A percentile compares a stretch with the other conserved stretches of the same genome.
phyloP scores from a whole-genome alignment of 1,140 invertebrate genomes.

The Temnothorax curvispinosus region DNA sequence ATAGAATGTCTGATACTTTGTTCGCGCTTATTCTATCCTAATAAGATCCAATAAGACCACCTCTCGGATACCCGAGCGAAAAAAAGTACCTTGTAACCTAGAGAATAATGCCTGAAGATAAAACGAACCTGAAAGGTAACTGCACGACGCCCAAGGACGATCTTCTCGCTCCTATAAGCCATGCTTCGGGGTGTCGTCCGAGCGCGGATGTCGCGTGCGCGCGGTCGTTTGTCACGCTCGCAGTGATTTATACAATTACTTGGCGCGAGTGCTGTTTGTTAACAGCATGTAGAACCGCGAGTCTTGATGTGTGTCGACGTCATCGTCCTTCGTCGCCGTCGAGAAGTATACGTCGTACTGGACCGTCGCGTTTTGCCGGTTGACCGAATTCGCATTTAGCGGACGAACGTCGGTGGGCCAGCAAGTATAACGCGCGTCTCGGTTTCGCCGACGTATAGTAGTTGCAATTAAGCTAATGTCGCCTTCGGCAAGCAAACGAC shows the following conservation, averaged over 20 bases:
- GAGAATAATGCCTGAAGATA: constrained; percentile 23
- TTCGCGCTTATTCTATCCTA: not conserved
- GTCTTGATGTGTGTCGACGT: constrained; percentile 16
- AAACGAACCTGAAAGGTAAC: not conserved
- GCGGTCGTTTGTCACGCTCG: constrained; percentile 65
- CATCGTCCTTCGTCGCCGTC: constrained; percentile 14
- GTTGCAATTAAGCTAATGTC: constrained; percentile 72
- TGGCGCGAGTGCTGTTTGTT: constrained; percentile 67
- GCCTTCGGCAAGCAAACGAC: constrained; percentile 55
- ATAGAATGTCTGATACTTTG: not conserved
- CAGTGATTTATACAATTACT: constrained; percentile 73
- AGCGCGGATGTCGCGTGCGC: constrained; percentile 27
- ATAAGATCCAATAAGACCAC: not conserved
- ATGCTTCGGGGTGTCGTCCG: constrained; percentile 46
- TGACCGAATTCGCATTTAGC: constrained; percentile 58
- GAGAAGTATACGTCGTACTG: not conserved
- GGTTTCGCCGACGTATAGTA: constrained; percentile 10
- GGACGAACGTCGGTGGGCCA: not conserved
- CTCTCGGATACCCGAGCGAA: no score
- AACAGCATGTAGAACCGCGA: constrained; percentile 60
- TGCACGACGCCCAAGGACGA: not conserved
- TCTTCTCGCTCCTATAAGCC: constrained; percentile 33
- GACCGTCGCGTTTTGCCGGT: constrained; percentile 27
- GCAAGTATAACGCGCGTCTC: constrained; percentile 10
- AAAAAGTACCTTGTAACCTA: not conserved